Evolutionary conservation across 2,113 vertebrate genomes (phyloP).

Genomic region (Ondatra zibethicus): DNA sequence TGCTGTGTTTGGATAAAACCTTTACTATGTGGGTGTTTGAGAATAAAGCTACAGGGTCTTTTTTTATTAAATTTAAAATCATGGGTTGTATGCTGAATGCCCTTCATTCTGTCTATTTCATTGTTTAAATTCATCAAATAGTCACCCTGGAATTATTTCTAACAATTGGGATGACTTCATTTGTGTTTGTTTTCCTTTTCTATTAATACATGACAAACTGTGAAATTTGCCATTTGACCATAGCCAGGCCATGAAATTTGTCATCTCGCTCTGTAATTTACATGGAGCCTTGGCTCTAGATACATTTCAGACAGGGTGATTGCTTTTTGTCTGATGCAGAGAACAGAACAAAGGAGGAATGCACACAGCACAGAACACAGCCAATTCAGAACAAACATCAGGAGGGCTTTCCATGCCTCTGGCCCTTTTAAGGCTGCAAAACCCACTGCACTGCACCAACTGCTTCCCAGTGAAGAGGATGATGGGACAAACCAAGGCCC

Average conservation of each 20-base stretch:
- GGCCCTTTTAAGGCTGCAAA: constrained; percentile 11
- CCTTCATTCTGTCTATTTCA: constrained; percentile 71
- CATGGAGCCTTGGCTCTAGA: constrained; percentile 77
- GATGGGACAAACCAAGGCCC: constrained; percentile 40
- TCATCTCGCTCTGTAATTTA: constrained; percentile 78
- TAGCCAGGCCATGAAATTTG: constrained; percentile 80
- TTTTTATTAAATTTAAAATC: constrained; percentile 84
- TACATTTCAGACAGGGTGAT: constrained; percentile 49
- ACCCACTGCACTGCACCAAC: background rate
- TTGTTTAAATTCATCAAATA: constrained; percentile 80
- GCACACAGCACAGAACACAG: constrained; percentile 28
- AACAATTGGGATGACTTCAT: constrained; percentile 83
- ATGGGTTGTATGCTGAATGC: constrained; percentile 62
- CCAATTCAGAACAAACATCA: constrained; percentile 32
- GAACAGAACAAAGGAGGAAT: constrained; percentile 70
- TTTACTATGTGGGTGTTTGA: constrained; percentile 75
- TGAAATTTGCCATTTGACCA: constrained; percentile 83
- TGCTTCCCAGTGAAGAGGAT: constrained; percentile 23
- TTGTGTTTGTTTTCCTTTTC: constrained; percentile 85
- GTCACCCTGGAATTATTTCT: constrained; percentile 81
- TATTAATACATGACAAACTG: constrained; percentile 84
- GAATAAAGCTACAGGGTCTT: constrained; percentile 62
- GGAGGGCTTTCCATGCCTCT: background rate
- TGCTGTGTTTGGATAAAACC: constrained; percentile 72
- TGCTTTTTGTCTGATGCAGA: constrained; percentile 69